These are phyloP conservation scores for Barypeithes pellucidus DNA, from an alignment of 2,888 invertebrate genomes.

Conservation along the genomic window DNA sequence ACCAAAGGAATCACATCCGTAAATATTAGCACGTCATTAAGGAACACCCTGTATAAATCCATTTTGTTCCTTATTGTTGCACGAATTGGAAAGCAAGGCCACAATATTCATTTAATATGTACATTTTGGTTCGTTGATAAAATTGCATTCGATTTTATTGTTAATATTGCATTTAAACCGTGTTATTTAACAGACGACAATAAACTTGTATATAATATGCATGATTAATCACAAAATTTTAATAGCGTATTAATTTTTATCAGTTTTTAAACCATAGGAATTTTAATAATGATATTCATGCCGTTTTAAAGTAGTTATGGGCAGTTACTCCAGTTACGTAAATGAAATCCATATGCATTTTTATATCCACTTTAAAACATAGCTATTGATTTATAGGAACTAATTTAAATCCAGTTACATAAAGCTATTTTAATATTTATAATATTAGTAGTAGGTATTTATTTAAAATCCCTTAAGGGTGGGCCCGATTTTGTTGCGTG, in stretches of 20 bases:
- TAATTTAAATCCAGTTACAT: background rate
- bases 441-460: no score
- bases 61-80: background rate
- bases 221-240: slow-evolving; percentile 21
- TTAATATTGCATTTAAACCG: slow-evolving; percentile 30
- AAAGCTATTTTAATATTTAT: no score
- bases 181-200: slow-evolving; percentile 21
- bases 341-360: background rate
- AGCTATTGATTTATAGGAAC: background rate
- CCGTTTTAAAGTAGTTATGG: background rate
- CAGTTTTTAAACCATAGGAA: background rate
- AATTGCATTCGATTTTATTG: slow-evolving; percentile 15
- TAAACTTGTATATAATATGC: slow-evolving; percentile 11
- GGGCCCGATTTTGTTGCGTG: no score
- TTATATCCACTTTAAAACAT: background rate
- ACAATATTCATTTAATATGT: slow-evolving; percentile 1
- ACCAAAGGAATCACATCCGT: no score
- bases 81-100: slow-evolving; percentile 28
- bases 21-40: no score
- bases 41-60: no score
- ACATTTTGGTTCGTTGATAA: slow-evolving; percentile 24
- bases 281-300: slow-evolving; percentile 5
- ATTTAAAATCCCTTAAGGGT: no score
- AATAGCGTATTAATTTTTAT: slow-evolving; percentile 1
- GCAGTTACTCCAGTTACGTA: background rate